Percentiles rank a stretch among this genome's conserved stretches.
Evolutionary conservation across 2,888 invertebrate genomes (phyloP).

Genomic region (Thalpophila matura): DNA sequence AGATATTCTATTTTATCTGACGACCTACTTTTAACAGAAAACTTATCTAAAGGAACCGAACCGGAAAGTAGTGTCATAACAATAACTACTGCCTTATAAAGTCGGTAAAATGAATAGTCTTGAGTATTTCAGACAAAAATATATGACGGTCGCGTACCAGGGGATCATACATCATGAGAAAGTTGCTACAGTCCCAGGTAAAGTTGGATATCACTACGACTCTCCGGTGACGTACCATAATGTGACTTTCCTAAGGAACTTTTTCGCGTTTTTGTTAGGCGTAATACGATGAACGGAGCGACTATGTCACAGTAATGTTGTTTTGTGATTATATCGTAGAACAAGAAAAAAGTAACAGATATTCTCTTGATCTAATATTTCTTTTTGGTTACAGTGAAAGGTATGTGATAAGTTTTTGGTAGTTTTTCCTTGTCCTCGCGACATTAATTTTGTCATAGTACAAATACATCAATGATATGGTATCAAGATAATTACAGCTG

Average conservation of each 20-base stretch:
- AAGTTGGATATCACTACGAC: conserved; percentile 71
- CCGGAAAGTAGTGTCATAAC: conserved; percentile 18
- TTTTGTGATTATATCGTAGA: conserved; percentile 54
- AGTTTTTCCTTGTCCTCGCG: neutral
- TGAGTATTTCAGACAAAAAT: conserved; percentile 54
- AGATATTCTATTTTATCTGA: neutral
- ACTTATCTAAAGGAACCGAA: conserved; percentile 16
- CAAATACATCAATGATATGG: too few relatives aligned
- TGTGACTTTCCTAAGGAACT: conserved; percentile 64
- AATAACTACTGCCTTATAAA: conserved; percentile 52
- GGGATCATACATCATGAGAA: conserved; percentile 69
- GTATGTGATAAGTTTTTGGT: conserved; percentile 1
- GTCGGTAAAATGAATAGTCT: conserved; percentile 55
- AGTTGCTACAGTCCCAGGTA: conserved; percentile 66
- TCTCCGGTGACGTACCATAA: conserved; percentile 67
- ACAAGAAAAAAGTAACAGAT: conserved; percentile 36
- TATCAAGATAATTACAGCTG: neutral
- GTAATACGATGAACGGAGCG: conserved; percentile 51
- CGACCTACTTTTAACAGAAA: conserved; percentile 13
- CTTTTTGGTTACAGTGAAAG: conserved; percentile 26
- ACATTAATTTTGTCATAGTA: neutral
- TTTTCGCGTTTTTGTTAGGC: conserved; percentile 62
- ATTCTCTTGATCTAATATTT: conserved; percentile 46
- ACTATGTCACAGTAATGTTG: conserved; percentile 49
- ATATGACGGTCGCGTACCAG: conserved; percentile 61